phyloP scores from a whole-genome alignment of 1,140 invertebrate genomes.

The Hormaphis cornu region DNA sequence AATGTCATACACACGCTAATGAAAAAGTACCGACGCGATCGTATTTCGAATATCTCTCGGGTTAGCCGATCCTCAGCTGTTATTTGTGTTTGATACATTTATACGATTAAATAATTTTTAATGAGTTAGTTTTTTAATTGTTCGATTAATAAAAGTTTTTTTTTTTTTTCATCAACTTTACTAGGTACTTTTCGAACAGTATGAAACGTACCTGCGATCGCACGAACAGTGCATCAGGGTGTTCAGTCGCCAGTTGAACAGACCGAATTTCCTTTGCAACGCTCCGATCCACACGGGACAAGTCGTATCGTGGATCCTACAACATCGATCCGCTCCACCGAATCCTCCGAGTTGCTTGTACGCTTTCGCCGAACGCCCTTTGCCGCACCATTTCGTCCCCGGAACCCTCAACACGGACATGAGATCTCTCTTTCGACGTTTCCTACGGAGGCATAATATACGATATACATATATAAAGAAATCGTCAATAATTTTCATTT shows the following conservation, averaged over 20 bases:
- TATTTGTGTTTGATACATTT: too few relatives aligned
- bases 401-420: slow-evolving; percentile 60
- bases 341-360: slow-evolving; percentile 69
- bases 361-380: slow-evolving; percentile 61
- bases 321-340: slow-evolving; percentile 68
- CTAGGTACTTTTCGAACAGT: too few relatives aligned
- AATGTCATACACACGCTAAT: too few relatives aligned
- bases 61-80: too few relatives aligned
- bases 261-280: slow-evolving; percentile 63
- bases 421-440: slow-evolving; percentile 47
- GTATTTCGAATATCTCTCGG: too few relatives aligned
- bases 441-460: not conserved
- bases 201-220: slow-evolving; percentile 66
- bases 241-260: slow-evolving; percentile 74
- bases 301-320: slow-evolving; percentile 66
- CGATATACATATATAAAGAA: not conserved
- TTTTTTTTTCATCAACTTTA: too few relatives aligned
- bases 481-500: too few relatives aligned
- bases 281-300: slow-evolving; percentile 72
- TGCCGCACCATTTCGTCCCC: slow-evolving; percentile 81
- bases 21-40: too few relatives aligned
- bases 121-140: too few relatives aligned
- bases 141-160: too few relatives aligned
- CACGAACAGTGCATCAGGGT: slow-evolving; percentile 80
- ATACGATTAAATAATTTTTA: too few relatives aligned